These are phyloP conservation scores for Dasypus novemcinctus DNA, from an alignment of 2,113 vertebrate genomes.

Conservation along the genomic window DNA sequence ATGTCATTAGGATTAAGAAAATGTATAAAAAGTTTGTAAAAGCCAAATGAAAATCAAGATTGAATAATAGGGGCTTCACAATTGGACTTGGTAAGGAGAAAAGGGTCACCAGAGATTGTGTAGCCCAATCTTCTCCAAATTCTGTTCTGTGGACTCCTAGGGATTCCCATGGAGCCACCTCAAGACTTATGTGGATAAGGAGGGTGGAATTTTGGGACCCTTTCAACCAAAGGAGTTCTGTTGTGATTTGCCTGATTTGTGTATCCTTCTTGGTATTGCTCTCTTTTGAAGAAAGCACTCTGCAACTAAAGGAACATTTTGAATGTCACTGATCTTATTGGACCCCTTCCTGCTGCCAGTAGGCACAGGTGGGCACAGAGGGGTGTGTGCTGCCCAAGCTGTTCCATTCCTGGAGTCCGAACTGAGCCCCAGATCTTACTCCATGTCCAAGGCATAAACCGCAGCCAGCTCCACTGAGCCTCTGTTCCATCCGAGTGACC, in stretches of 20 bases:
- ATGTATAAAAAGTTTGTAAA: neutral
- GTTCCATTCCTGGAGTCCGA: neutral
- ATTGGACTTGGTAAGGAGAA: neutral
- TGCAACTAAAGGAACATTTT: neutral
- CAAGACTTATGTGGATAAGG: neutral
- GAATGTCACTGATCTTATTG: neutral
- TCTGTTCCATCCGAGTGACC: neutral
- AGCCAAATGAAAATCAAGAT: neutral
- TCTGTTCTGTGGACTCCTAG: neutral
- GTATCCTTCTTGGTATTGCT: neutral
- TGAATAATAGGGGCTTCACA: neutral
- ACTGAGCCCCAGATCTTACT: neutral
- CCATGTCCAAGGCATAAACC: too few relatives aligned
- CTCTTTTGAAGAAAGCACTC: neutral
- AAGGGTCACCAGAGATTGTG: neutral
- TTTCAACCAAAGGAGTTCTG: neutral
- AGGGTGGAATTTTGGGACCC: neutral
- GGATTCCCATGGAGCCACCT: neutral
- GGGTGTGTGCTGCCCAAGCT: fast-evolving
- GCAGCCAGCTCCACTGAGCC: too few relatives aligned
- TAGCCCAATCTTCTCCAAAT: neutral
- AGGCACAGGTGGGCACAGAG: neutral
- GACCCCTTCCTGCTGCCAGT: neutral
- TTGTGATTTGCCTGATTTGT: neutral
- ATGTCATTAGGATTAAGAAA: neutral